Percentiles rank a stretch among this genome's conserved stretches.
Evolutionary conservation across 2,797 vertebrate genomes (phyloP).

Genomic region (Melanogrammus aeglefinus): DNA sequence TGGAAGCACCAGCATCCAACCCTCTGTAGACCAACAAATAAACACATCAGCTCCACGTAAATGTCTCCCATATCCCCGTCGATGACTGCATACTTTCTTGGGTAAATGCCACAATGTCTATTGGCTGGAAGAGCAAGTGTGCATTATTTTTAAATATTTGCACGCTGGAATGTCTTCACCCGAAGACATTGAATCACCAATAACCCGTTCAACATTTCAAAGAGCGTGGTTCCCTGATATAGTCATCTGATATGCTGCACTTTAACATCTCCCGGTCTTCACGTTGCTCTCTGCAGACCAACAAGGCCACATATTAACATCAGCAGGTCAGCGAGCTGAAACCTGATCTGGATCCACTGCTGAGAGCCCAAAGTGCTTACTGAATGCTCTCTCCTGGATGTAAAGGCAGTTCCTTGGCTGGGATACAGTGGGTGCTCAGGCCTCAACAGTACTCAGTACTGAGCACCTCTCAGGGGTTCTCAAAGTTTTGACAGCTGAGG

Average conservation of each 20-base stretch:
- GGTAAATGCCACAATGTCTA: slow-evolving; percentile 7
- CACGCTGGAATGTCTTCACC: slow-evolving; percentile 7
- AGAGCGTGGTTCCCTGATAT: not conserved
- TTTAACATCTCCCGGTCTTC: not conserved
- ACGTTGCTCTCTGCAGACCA: not conserved
- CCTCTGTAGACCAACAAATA: slow-evolving; percentile 28
- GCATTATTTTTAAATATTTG: slow-evolving; percentile 44
- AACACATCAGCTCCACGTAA: not conserved
- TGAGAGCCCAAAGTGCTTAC: not conserved
- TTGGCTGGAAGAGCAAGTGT: slow-evolving; percentile 16
- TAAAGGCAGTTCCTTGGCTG: not conserved
- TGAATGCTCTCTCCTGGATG: not conserved
- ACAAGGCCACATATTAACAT: not conserved
- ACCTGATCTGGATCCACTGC: not conserved
- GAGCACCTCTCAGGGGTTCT: too few species aligned
- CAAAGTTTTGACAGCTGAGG: too few species aligned
- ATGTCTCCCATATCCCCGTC: slow-evolving; percentile 15
- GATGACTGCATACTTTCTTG: slow-evolving; percentile 16
- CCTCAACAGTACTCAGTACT: too few species aligned
- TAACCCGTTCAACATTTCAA: slow-evolving; percentile 8
- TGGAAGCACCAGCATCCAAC: slow-evolving; percentile 29
- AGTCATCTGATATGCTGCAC: too few species aligned
- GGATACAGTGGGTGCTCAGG: not conserved
- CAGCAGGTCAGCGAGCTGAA: not conserved
- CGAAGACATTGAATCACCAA: slow-evolving; percentile 44